Evolutionary conservation across 1,140 invertebrate species (phyloP), one percentile per base, ranked within the genome.

Genomic region (Nomia melanderi): DNA sequence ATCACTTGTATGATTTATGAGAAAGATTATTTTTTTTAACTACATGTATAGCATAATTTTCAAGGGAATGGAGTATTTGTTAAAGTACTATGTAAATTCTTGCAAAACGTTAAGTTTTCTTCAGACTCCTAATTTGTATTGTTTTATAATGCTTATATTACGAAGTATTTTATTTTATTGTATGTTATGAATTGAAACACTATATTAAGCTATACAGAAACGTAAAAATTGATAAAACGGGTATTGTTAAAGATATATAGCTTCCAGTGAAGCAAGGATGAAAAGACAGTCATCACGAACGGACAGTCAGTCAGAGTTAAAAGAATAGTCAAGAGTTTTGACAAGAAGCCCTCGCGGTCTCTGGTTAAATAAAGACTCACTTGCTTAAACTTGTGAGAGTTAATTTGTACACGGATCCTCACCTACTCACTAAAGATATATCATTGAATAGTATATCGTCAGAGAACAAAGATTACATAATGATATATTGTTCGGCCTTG

Each of bases 401-500:
- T n/a, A n/a, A n/a, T n/a, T n/a, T n/a, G n/a, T n/a, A n/a, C n/a
- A n/a, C n/a, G n/a, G n/a, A n/a, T n/a, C n/a, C n/a, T n/a, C n/a
- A n/a, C n/a, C n/a, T n/a, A n/a, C n/a, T n/a, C n/a, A n/a, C n/a
- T n/a, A n/a, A n/a, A n/a, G n/a, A 36, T 17, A 14, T 69, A 59
- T 75, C 29, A 27, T 59, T 50, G 12, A 36, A n/a, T 23, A 20
- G 54, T 66, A 17, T 57, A 64, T 31, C 36, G 39, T n/a, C 6
- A 50, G 47, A 76, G 31, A 76, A 50, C 1, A 41, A 44, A 47
- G 54, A 59, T 76, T 39, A 69, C 64, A 76, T 75, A 69, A 75
- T 75, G 50, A 57, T 71, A 81, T 78, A 84, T 84, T 78, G 70
- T 85, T 85, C 82, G 79, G 72, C 79, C 83, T 85, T 85, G 79